These are phyloP conservation scores for Tetropium fuscum DNA, from an alignment of 2,888 invertebrate species.

Conservation along the genomic window DNA sequence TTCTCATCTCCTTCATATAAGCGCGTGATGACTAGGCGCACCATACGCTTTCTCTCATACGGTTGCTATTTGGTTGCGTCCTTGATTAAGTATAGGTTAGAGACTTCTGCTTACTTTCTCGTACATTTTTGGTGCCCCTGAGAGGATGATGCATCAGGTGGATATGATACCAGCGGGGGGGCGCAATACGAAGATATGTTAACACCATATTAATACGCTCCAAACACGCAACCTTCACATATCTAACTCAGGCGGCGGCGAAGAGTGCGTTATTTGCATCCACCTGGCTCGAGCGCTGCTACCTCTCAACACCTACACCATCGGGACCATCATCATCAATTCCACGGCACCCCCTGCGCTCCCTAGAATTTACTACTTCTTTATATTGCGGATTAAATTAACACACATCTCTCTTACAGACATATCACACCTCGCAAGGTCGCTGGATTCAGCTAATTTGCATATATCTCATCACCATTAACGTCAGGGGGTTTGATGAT, in stretches of 20 bases:
- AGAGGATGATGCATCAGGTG: slow-evolving; percentile 47
- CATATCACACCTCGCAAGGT: slow-evolving; percentile 46
- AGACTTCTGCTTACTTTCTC: too few relatives aligned
- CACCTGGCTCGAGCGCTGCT: slow-evolving; percentile 37
- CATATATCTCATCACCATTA: slow-evolving; percentile 55
- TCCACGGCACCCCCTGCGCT: slow-evolving; percentile 40
- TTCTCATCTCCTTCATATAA: too few relatives aligned
- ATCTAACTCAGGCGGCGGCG: slow-evolving; percentile 47
- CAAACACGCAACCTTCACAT: slow-evolving; percentile 57
- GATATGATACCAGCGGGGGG: slow-evolving; percentile 52
- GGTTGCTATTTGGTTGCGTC: too few relatives aligned
- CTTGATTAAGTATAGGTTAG: too few relatives aligned
- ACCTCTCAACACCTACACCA: slow-evolving; percentile 47
- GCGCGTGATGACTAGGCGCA: too few relatives aligned
- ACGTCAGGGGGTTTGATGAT: slow-evolving; percentile 41
- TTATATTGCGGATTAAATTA: slow-evolving; percentile 52
- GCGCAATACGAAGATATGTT: slow-evolving; percentile 50
- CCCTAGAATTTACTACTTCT: slow-evolving; percentile 47
- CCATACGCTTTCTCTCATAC: too few relatives aligned
- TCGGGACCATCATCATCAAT: slow-evolving; percentile 37
- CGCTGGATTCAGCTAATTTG: slow-evolving; percentile 45
- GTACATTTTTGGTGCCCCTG: slow-evolving; percentile 31
- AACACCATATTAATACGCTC: slow-evolving; percentile 56
- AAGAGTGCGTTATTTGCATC: slow-evolving; percentile 37
- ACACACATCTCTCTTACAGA: slow-evolving; percentile 49